A percentile compares a stretch with the other conserved stretches of the same genome.
Evolutionary conservation across 2,797 vertebrate species (phyloP).

Genomic region (Xerus rutilus): DNA sequence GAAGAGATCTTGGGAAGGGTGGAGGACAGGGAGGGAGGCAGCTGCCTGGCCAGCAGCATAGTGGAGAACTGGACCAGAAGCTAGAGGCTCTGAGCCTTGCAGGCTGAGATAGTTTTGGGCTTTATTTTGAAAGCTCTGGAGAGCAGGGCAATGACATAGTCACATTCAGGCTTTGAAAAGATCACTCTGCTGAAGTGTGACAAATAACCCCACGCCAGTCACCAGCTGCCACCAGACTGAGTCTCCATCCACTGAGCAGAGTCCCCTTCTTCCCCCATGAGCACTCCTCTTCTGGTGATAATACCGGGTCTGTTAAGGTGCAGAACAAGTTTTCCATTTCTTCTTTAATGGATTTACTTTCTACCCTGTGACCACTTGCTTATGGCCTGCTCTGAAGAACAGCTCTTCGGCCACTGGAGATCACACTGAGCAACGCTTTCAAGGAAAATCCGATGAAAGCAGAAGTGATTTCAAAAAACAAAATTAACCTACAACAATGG

Average conservation of each 20-base stretch:
- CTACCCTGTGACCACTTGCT: not conserved
- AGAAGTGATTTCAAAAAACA: not conserved
- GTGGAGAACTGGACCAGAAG: too few relatives aligned
- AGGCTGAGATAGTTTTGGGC: not conserved
- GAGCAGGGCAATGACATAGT: not conserved
- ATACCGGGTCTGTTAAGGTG: not conserved
- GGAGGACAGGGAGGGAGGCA: not conserved
- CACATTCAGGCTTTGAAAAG: not conserved
- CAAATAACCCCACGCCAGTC: not conserved
- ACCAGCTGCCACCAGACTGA: not conserved
- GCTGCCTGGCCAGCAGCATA: rapidly evolving
- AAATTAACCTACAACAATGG: not conserved
- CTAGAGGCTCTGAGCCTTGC: not conserved
- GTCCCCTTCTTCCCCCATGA: not conserved
- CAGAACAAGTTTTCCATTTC: not conserved
- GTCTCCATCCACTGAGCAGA: not conserved
- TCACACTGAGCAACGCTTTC: not conserved
- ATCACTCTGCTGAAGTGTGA: not conserved
- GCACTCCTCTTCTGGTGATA: not conserved
- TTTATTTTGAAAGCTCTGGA: not conserved
- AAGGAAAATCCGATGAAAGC: constrained; percentile 12
- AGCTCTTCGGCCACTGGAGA: not conserved
- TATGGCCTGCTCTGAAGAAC: not conserved
- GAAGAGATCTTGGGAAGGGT: not conserved
- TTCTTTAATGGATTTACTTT: constrained; percentile 53